A percentile compares a stretch with the other conserved stretches of the same genome.
Evolutionary conservation across 1,140 invertebrate species (phyloP).

Genomic region (Drosophila mayri): DNA sequence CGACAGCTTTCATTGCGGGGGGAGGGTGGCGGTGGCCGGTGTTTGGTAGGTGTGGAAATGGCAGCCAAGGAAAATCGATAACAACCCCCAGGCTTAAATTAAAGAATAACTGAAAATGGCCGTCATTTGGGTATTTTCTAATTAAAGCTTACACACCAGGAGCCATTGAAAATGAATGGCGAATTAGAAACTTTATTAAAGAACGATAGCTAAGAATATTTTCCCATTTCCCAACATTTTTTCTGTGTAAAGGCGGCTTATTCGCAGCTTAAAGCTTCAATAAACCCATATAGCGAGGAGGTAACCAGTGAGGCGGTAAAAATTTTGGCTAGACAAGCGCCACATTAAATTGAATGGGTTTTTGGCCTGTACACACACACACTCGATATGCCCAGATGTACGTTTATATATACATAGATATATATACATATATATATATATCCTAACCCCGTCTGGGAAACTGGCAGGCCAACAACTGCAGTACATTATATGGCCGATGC

Average conservation of each 20-base stretch:
- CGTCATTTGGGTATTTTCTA: conserved; percentile 29
- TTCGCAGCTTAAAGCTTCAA: conserved; percentile 56
- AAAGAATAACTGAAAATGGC: conserved; percentile 35
- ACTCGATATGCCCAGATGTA: conserved; percentile 9
- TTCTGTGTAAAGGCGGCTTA: conserved; percentile 24
- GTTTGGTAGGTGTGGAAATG: conserved; percentile 7
- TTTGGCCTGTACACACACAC: conserved; percentile 34
- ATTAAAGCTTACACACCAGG: conserved; percentile 29
- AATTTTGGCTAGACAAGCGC: conserved; percentile 72
- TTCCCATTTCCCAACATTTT: neutral
- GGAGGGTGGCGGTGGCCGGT: neutral
- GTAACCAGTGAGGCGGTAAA: conserved; percentile 51
- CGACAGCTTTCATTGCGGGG: conserved; percentile 45
- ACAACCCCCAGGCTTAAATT: conserved; percentile 26
- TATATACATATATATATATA: neutral
- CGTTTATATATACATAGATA: conserved; percentile 2
- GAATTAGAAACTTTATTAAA: neutral
- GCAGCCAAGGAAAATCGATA: conserved; percentile 47
- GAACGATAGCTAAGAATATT: no score
- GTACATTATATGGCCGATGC: conserved; percentile 37
- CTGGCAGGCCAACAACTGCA: conserved; percentile 38
- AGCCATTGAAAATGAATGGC: neutral
- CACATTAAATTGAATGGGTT: conserved; percentile 77
- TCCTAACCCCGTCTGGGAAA: conserved; percentile 65
- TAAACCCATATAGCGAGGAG: conserved; percentile 22